These are phyloP conservation scores for Lepus townsendii DNA, from an alignment of 2,797 vertebrate genomes.

Conservation along the genomic window DNA sequence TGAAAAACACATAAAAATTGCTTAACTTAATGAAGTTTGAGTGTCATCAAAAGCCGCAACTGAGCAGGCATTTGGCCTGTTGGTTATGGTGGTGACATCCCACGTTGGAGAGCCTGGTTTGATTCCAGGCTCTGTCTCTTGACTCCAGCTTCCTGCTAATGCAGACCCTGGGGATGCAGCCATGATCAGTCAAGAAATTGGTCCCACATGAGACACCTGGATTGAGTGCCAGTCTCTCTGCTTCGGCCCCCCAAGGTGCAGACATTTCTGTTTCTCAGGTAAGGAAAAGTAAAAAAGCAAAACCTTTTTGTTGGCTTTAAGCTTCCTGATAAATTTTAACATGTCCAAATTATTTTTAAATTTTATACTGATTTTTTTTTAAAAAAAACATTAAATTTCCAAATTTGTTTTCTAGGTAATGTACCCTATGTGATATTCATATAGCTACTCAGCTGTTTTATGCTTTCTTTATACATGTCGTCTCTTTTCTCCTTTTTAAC, in stretches of 20 bases:
- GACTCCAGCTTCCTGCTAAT: too few relatives aligned
- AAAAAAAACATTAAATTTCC: background rate
- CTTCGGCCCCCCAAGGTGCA: too few relatives aligned
- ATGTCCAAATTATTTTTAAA: background rate
- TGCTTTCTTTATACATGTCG: background rate
- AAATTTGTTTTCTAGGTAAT: background rate
- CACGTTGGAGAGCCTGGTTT: too few relatives aligned
- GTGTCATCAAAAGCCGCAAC: background rate
- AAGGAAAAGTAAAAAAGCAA: background rate
- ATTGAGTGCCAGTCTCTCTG: too few relatives aligned
- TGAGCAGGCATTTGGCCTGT: too few relatives aligned
- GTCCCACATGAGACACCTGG: too few relatives aligned
- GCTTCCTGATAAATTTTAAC: background rate
- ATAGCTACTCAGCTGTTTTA: background rate
- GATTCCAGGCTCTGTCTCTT: too few relatives aligned
- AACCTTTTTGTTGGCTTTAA: background rate
- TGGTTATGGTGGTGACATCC: too few relatives aligned
- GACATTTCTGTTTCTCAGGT: too few relatives aligned
- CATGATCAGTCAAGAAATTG: too few relatives aligned
- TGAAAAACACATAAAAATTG: background rate
- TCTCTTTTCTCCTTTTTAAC: background rate
- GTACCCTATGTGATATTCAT: background rate
- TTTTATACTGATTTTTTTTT: background rate
- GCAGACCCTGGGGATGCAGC: too few relatives aligned
- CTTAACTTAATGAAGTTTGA: background rate